These are phyloP conservation scores for Macrotrachela quadricornifera DNA, from an alignment of 1,140 invertebrate species.

Conservation along the genomic window DNA sequence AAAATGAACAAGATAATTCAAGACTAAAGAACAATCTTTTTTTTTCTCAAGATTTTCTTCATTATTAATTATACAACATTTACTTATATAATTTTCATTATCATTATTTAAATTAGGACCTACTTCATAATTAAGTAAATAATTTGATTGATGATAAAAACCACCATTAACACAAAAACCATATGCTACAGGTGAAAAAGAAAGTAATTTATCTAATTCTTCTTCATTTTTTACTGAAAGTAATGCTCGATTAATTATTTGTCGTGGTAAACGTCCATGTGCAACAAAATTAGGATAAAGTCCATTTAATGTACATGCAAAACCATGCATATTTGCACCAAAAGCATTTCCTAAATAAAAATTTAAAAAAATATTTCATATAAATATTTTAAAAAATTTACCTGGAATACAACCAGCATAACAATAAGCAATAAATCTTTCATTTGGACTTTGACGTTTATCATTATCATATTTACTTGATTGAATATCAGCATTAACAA, in stretches of 20 bases:
- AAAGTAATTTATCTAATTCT: conserved; percentile 1
- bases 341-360: not conserved
- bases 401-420: conserved; percentile 7
- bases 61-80: too few relatives aligned
- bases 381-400: too few relatives aligned
- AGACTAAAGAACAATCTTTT: too few relatives aligned
- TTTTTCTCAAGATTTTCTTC: too few relatives aligned
- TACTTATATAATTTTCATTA: too few relatives aligned
- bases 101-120: too few relatives aligned
- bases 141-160: too few relatives aligned
- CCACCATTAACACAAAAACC: not conserved
- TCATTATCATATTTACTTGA: not conserved
- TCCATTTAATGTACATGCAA: not conserved
- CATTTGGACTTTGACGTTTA: not conserved
- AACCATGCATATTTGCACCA: conserved; percentile 1
- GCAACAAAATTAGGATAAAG: not conserved
- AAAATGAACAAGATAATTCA: too few relatives aligned
- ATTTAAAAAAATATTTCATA: too few relatives aligned
- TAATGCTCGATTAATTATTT: conserved; percentile 5
- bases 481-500: not conserved
- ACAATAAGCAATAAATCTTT: conserved; percentile 7
- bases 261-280: not conserved
- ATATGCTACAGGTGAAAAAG: not conserved
- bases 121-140: too few relatives aligned
- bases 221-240: not conserved